Base-by-base conservation (phyloP, 1,140 invertebrate species). In the Papilio polyxenes region DNA sequence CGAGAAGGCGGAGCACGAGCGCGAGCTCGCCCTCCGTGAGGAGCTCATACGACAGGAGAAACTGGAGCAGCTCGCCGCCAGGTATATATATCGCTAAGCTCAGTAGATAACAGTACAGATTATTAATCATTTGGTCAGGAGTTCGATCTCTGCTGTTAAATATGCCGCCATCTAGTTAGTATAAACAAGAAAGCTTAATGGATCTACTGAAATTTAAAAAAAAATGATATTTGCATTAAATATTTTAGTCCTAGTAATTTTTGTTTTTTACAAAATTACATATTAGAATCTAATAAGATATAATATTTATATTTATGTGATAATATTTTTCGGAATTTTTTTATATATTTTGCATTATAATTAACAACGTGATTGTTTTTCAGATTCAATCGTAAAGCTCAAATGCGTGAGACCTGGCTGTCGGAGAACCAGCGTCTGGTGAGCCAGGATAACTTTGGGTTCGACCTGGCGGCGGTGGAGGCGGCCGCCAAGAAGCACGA, bases 401-500 rank as follows among this genome's bases (percentile, higher is more conserved):
- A 98, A 87, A 99, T 99, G 99, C 96, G 99, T 80, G 99, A 99
- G 92, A 99, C 98, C 0, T 99, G 99, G 99, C 95, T 99, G 31
- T 99, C 98, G 74, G 99, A 99, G 95, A 99, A 99, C 95, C 99
- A 99, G 93, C 96, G 99, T 3, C 95, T 99, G 49, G 99, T 99
- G 0, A 98, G 98, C 44, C 97, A 98, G 94, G 99, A 99, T 91
- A 99, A 99, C 95, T 99, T 99, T 92, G 99, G 99, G 11, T 98
- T 98, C 94, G 99, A 99, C 95, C 95, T 99, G 85, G 98, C 98
- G 6, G 98, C 98, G 5, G 99, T 99, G 0, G 99, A 99, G 95
- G 99, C 99, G 59, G 99, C 99, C 0, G 99, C 98, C 37, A 99
- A 99, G 95, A 99, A 99, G 92, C 99, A 99, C 92, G 99, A 99